A percentile compares a stretch with the other conserved stretches of the same genome.
phyloP scores from a whole-genome alignment of 2,888 invertebrate species.

The Drosophila paracracens region DNA sequence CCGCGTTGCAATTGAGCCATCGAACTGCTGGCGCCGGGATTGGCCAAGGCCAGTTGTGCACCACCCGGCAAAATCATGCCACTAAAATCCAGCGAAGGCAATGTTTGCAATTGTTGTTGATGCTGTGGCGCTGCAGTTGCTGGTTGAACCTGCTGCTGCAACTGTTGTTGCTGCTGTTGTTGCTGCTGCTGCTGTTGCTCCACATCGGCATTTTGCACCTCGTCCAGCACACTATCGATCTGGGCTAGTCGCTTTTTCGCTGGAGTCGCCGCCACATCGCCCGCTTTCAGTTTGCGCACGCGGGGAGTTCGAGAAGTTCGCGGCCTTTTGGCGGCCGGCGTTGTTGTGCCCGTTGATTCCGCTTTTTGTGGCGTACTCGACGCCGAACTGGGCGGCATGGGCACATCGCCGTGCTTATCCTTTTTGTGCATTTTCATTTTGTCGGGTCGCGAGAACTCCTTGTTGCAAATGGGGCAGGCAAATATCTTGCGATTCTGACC shows the following conservation, averaged over 20 bases:
- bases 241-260: slow-evolving; percentile 80
- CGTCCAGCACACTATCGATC: slow-evolving; percentile 82
- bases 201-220: slow-evolving; percentile 78
- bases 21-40: slow-evolving; percentile 80
- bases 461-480: slow-evolving; percentile 83
- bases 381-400: slow-evolving; percentile 65
- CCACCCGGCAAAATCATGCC: slow-evolving; percentile 84
- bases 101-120: slow-evolving; percentile 67
- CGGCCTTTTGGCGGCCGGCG: slow-evolving; percentile 67
- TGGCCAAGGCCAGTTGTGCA: slow-evolving; percentile 82
- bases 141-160: slow-evolving; percentile 46
- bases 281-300: slow-evolving; percentile 66
- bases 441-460: slow-evolving; percentile 83
- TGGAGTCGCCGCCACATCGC: slow-evolving; percentile 56
- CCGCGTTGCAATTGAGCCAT: slow-evolving; percentile 68
- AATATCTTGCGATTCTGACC: slow-evolving; percentile 84
- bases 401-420: slow-evolving; percentile 82
- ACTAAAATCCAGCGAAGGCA: slow-evolving; percentile 83
- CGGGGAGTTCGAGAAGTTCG: slow-evolving; percentile 76
- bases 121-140: slow-evolving; percentile 59
- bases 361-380: slow-evolving; percentile 62
- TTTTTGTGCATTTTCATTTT: slow-evolving; percentile 85
- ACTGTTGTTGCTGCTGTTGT: slow-evolving; percentile 41
- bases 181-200: slow-evolving; percentile 54
- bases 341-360: slow-evolving; percentile 23